Evolutionary conservation across 2,113 vertebrate species (phyloP), one percentile per base, ranked within the genome.

Genomic region (Triplophysa siluroides): DNA sequence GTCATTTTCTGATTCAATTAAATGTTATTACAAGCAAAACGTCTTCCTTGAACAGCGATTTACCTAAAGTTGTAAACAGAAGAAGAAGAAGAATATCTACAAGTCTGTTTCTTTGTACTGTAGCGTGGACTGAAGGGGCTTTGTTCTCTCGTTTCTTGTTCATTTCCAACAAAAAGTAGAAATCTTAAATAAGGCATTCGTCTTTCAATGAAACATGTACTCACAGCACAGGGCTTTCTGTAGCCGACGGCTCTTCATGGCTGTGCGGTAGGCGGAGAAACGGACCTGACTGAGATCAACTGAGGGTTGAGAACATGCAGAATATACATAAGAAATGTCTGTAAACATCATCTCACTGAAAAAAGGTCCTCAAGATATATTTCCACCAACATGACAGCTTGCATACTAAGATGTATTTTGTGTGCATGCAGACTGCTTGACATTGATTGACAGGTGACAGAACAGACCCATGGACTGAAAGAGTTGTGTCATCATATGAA

Each of bases 231-330:
- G 86, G 0, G 93, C 91, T 69, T 95, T 96, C 80, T 96, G 95
- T 29, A 96, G 88, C 47, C 92, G 89, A 33, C 95, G 93, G 82
- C 94, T 94, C 87, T 96, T 96, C 92, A 96, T 94, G 11, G 94
- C 95, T 0, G 94, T 96, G 23, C 95, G 95, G 86, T 96, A 96
- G 67, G 95, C 95, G 16, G 95, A 96, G 88, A 96, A 96, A 63
- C 95, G 93, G 2, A 96, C 93, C 0, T 93, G 94, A 87, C 94
- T 95, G 89, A 96, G 84, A 82, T 95, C 95, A 78, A 91, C 95
- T 96, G 88, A 52, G 9, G 2, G 8, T 1, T 18, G 11, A 12
- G 13, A 21, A 69, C 16, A 21, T 43, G 6, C 41, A 60, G 12
- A 24, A 21, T 6, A 43, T 16, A 6, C 38, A 33, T 1, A 2